Evolutionary conservation across 2,888 invertebrate genomes (phyloP), one percentile per base, ranked within the genome.

Genomic region (Pediacus dermestoides): DNA sequence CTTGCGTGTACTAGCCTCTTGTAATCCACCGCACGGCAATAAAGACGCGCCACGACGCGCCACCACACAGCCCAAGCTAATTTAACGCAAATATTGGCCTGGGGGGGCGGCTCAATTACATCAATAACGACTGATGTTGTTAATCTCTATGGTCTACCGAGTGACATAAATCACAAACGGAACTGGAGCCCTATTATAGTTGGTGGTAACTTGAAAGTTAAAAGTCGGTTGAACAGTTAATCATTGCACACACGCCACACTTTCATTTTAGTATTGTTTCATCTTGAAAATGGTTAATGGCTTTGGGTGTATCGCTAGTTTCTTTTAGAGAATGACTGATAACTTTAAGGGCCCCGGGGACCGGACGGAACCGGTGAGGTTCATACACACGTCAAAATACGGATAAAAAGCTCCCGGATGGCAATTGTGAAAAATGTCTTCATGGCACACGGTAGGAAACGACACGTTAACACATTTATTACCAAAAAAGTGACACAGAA

Each of bases 291-390:
- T n/a, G n/a, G n/a, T n/a, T n/a, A n/a, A n/a, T n/a, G n/a, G n/a
- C n/a, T n/a, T n/a, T n/a, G n/a, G n/a, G n/a, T n/a, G n/a, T n/a
- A n/a, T n/a, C 9, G 10, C 23, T 10, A 23, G 23, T 44, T 39
- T 37, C 33, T 37, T 42, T 38, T 35, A 32, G 16, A 27, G 21
- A 18, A 30, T 39, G 45, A 41, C 39, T 37, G 41, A 45, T 45
- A 45, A 28, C 37, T 16, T 39, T 35, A 36, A 35, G 40, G 34
- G 34, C 44, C 34, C 44, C 31, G 3, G 44, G 37, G 37, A 43
- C 30, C 4, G 25, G 13, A n/a, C n/a, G 28, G 33, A 25, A 39
- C 39, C 39, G 18, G 39, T 18, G 30, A 36, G 26, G 44, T 44
- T 37, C 38, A 38, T 33, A 40, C 27, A 39, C 16, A 37, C 30